These are phyloP conservation scores for Parazoanthus atlanticus DNA, from an alignment of 92 coral and sea anemone species.

Conservation along the genomic window DNA sequence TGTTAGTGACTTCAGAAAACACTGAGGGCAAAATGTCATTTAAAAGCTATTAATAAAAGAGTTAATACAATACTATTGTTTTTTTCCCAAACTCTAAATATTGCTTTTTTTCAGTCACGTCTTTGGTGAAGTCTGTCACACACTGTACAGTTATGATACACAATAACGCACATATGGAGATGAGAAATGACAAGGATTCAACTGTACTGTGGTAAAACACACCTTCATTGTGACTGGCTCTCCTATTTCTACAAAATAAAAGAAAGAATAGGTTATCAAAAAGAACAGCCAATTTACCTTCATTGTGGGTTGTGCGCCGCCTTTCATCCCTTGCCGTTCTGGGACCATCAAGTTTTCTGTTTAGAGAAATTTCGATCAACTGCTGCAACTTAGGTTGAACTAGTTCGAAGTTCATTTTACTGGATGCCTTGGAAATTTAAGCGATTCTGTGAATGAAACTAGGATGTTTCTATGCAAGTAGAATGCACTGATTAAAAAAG, in stretches of 20 bases:
- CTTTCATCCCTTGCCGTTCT: constrained; percentile 93
- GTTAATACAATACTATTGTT: too few species aligned
- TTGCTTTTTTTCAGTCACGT: neutral
- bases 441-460: neutral
- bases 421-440: neutral
- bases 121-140: neutral
- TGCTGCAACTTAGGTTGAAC: constrained; percentile 13
- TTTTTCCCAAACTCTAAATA: neutral
- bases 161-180: neutral
- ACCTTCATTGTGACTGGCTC: constrained; percentile 32
- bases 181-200: constrained; percentile 12
- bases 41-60: too few species aligned
- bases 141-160: neutral
- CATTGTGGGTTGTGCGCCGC: constrained; percentile 96
- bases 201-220: constrained; percentile 10
- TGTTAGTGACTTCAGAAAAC: too few species aligned
- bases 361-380: constrained; percentile 53
- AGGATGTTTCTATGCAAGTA: neutral
- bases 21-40: too few species aligned
- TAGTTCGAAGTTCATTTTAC: constrained; percentile 19
- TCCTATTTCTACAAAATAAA: constrained; percentile 20
- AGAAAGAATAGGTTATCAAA: constrained; percentile 18
- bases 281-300: constrained; percentile 57
- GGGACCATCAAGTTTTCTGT: constrained; percentile 94
- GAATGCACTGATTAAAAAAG: neutral